A percentile compares a stretch with the other conserved stretches of the same genome.
These are phyloP conservation scores for Dromiciops gliroides DNA, from an alignment of 2,113 vertebrate species.

Conservation along the genomic window DNA sequence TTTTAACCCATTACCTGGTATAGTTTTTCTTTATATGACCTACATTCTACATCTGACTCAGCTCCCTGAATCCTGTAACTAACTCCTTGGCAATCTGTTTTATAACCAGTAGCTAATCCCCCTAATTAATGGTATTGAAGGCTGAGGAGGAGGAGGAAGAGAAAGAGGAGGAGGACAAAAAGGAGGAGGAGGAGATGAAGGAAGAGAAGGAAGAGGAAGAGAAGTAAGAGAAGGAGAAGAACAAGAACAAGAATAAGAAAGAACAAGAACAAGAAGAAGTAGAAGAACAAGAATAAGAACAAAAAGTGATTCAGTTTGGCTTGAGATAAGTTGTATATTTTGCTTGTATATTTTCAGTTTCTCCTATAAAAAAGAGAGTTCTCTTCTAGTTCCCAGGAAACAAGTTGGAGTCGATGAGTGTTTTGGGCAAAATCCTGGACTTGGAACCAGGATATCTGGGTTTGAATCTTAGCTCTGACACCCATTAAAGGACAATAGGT, in stretches of 20 bases:
- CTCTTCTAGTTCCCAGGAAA: too few relatives aligned
- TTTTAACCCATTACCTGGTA: neutral
- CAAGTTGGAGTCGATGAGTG: too few relatives aligned
- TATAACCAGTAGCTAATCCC: neutral
- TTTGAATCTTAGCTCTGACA: too few relatives aligned
- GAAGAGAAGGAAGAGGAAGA: too few relatives aligned
- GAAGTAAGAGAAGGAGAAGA: neutral
- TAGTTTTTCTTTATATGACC: neutral
- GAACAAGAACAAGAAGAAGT: neutral
- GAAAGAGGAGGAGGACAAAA: neutral
- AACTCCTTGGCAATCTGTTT: neutral
- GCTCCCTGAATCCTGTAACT: neutral
- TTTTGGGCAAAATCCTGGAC: too few relatives aligned
- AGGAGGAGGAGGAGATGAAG: neutral
- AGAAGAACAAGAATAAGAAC: neutral
- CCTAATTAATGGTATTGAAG: neutral
- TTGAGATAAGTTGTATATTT: too few relatives aligned
- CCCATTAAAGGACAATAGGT: too few relatives aligned
- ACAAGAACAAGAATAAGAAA: accelerated
- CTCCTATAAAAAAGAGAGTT: too few relatives aligned
- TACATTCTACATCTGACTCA: neutral
- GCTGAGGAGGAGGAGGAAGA: neutral
- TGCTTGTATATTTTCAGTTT: too few relatives aligned
- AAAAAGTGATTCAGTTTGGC: too few relatives aligned
- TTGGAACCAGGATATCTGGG: too few relatives aligned